Conservation (phyloP, 2,797 vertebrate genomes). For the Mormyrops boulengeri region DNA sequence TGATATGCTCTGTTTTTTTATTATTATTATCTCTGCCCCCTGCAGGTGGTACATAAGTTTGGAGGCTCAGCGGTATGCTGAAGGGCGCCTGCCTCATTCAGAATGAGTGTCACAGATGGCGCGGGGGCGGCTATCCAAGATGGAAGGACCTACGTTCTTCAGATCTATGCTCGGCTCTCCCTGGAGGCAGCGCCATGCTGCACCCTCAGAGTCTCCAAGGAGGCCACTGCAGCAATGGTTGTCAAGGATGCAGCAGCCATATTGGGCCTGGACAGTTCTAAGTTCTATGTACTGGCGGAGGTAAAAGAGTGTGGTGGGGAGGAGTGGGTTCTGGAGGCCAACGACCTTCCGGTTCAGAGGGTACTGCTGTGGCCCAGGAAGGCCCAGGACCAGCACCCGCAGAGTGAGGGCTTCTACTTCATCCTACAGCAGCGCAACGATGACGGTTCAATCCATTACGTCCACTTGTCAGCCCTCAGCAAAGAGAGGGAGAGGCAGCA, state of each 20-base stretch:
- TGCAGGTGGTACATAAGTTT: conserved; percentile 63
- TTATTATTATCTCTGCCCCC: not conserved
- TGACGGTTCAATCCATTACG: conserved; percentile 82
- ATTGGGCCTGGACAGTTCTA: conserved; percentile 71
- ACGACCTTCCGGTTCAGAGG: conserved; percentile 85
- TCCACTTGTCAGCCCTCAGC: conserved; percentile 69
- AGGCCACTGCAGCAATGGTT: conserved; percentile 77
- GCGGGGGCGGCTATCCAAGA: conserved; percentile 65
- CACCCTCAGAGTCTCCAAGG: conserved; percentile 76
- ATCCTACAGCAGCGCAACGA: conserved; percentile 81
- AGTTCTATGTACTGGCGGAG: conserved; percentile 83
- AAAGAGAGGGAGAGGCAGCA: conserved; percentile 67
- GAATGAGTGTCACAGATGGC: conserved; percentile 90
- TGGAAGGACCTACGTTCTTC: conserved; percentile 73
- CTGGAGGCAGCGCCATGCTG: conserved; percentile 68
- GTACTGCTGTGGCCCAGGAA: conserved; percentile 91
- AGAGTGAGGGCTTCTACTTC: conserved; percentile 87
- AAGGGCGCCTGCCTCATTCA: conserved; percentile 70
- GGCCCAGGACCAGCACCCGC: conserved; percentile 81
- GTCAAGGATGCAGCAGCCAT: conserved; percentile 70
- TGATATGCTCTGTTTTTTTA: not conserved
- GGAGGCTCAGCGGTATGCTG: conserved; percentile 74
- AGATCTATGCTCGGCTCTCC: conserved; percentile 81
- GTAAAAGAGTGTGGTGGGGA: conserved; percentile 94
- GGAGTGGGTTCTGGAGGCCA: conserved; percentile 90